A percentile compares a stretch with the other conserved stretches of the same genome.
These are phyloP conservation scores for Tenthredo livida DNA, from an alignment of 2,888 invertebrate genomes.

Conservation along the genomic window DNA sequence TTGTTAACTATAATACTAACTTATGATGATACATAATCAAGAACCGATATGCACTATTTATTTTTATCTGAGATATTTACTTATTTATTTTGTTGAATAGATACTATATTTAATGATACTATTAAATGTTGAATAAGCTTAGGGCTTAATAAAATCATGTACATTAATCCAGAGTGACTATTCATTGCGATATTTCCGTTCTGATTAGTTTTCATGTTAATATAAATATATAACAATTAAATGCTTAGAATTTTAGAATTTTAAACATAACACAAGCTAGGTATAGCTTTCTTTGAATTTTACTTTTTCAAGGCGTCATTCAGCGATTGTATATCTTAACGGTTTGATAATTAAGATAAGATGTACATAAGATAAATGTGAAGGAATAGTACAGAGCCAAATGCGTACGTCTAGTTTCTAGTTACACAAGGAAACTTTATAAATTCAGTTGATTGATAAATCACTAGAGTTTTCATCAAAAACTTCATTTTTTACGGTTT, in stretches of 20 bases:
- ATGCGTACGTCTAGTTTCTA: background rate
- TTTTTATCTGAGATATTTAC: constrained; percentile 55
- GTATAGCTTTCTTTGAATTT: background rate
- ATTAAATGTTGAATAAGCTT: constrained; percentile 53
- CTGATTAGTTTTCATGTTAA: background rate
- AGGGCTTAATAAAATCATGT: constrained; percentile 29
- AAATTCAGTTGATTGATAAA: background rate
- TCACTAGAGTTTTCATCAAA: too few species aligned
- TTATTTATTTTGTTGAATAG: constrained; percentile 58
- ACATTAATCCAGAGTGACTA: background rate
- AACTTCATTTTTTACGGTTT: too few species aligned
- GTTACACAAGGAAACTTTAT: background rate
- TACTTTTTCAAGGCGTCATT: background rate
- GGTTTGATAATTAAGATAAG: background rate
- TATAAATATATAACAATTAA: constrained; percentile 14
- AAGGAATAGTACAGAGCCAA: background rate
- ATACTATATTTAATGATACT: constrained; percentile 56
- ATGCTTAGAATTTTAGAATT: background rate
- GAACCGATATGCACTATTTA: constrained; percentile 52
- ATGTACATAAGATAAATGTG: background rate
- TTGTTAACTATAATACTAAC: constrained; percentile 51
- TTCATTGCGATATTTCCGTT: background rate
- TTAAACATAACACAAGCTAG: background rate
- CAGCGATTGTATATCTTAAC: background rate
- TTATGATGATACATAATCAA: constrained; percentile 9